phyloP scores from a whole-genome alignment of 1,140 invertebrate species.

The Macrobrachium nipponense region DNA sequence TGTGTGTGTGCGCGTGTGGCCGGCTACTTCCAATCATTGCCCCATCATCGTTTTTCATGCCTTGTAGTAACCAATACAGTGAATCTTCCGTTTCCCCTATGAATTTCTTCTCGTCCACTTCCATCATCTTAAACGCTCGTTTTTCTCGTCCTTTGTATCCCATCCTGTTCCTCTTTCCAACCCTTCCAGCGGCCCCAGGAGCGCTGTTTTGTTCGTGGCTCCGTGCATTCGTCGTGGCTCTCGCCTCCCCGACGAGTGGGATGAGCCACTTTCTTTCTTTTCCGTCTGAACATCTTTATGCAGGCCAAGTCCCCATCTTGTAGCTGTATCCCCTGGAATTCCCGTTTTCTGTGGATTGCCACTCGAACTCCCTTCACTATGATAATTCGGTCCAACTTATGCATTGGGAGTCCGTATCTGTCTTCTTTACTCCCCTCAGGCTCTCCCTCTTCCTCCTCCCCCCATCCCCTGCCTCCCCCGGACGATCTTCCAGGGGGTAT shows the following conservation, averaged over 20 bases:
- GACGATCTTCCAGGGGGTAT: background rate
- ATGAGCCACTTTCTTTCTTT: too few relatives aligned
- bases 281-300: too few relatives aligned
- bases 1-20: constrained; percentile 5
- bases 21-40: background rate
- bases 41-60: constrained; percentile 5
- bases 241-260: too few relatives aligned
- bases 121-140: background rate
- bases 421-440: background rate
- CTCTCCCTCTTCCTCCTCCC: background rate
- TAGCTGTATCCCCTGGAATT: too few relatives aligned
- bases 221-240: too few relatives aligned
- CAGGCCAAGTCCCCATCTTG: too few relatives aligned
- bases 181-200: too few relatives aligned
- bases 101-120: background rate
- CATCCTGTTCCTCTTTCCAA: background rate
- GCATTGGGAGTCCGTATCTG: background rate
- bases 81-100: background rate
- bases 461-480: background rate
- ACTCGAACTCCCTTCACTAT: too few relatives aligned
- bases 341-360: too few relatives aligned
- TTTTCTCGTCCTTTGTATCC: background rate
- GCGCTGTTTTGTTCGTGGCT: too few relatives aligned
- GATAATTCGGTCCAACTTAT: background rate
- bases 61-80: too few relatives aligned